Base-by-base conservation (phyloP, 2,797 vertebrate species). In the Potorous gilbertii region DNA sequence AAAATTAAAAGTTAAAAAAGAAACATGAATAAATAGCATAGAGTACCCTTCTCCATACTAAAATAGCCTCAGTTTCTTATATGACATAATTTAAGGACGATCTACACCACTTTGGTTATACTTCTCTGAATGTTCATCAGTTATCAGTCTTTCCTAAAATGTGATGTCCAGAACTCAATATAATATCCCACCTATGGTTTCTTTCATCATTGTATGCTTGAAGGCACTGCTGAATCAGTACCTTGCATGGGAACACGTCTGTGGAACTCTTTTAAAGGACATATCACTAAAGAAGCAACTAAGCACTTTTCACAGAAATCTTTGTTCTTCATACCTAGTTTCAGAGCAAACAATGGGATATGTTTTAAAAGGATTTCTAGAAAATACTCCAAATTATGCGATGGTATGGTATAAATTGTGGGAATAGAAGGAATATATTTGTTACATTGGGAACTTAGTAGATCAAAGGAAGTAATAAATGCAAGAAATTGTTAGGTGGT, bases 291-390 rank as follows among this genome's bases (percentile, higher is more conserved):
- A 74, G 62, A 74, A 87, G 40, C 18, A 9, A 87, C 40, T 27
- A 87, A 87, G 21, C 21, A 46, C 5, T 81, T 87, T 87, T 87
- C n/a, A 4, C 21, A 87, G 21, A 81, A 81, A 24, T 46, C 21
- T 81, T 40, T 46, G 40, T 27, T 81, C 74, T 87, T 66, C 14
- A n/a, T n/a, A 62, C 9, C 59, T 14, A 66, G 11, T 14, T 66
- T n/a, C 62, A 66, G 34, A 66, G 62, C 34, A n/a, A 66, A n/a
- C 62, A 66, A n/a, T 66, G 62, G 62, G 1, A n/a, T 66, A 66
- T 66, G 62, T 66, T 66, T 66, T 34, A 34, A 66, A n/a, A 66
- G 55, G 55, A 94, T 93, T 94, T 94, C 40, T 93, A 94, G 40
- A 57, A 95, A 27, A 90, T 5, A 52, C 90, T 92, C 11, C 28